Evolutionary conservation across 2,797 vertebrate genomes (phyloP).

Genomic region (Trematomus bernacchii): DNA sequence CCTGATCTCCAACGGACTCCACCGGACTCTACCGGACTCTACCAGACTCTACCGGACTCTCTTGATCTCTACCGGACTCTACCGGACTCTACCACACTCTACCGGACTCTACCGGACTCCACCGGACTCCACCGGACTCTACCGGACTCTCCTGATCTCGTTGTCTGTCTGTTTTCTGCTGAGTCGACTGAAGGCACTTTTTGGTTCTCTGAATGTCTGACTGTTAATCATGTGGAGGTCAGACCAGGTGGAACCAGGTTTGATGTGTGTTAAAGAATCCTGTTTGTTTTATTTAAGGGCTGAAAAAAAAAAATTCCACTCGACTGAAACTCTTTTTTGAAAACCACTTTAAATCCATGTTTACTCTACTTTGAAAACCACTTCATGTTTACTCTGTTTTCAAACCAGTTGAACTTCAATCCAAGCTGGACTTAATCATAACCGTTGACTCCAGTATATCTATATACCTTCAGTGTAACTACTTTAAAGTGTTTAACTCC

Average conservation of each 20-base stretch:
- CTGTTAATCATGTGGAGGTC: slow-evolving; percentile 17
- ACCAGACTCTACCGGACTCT: too few relatives aligned
- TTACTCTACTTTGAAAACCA: background rate
- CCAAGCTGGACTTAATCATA: too few relatives aligned
- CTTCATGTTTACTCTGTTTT: background rate
- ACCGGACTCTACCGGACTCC: too few relatives aligned
- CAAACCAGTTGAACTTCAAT: too few relatives aligned
- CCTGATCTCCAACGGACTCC: too few relatives aligned
- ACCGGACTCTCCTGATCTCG: background rate
- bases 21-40: background rate
- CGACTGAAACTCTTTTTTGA: background rate
- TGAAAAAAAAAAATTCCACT: slow-evolving; percentile 9
- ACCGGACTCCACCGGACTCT: too few relatives aligned
- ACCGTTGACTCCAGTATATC: background rate
- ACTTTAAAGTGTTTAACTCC: too few relatives aligned
- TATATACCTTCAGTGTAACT: background rate
- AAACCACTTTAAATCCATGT: background rate
- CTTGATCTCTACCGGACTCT: background rate
- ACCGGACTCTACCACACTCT: background rate
- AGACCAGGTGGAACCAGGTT: slow-evolving; percentile 20
- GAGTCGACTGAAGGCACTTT: slow-evolving; percentile 20
- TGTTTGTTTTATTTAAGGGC: slow-evolving; percentile 41
- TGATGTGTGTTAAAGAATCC: slow-evolving; percentile 20
- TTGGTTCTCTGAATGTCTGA: slow-evolving; percentile 25
- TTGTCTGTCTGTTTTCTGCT: background rate